phyloP scores from a whole-genome alignment of 2,888 invertebrate species.

The Sphaeridia pumilis region DNA sequence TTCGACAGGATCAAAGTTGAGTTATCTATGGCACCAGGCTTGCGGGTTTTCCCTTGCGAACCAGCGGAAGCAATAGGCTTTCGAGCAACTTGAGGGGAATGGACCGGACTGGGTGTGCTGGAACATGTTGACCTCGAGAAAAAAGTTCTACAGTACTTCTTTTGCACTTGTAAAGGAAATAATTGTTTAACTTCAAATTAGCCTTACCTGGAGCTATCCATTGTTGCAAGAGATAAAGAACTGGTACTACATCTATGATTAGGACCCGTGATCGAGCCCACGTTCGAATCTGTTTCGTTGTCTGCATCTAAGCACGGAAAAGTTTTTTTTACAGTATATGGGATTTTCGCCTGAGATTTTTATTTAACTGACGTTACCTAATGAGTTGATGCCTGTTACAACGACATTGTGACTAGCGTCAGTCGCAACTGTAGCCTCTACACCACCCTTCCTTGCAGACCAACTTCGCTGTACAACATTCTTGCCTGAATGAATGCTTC shows the following conservation, averaged over 20 bases:
- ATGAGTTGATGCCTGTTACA: constrained; percentile 29
- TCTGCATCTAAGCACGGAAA: constrained; percentile 5
- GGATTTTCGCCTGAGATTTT: background rate
- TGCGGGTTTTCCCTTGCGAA: constrained; percentile 18
- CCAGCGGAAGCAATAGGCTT: constrained; percentile 22
- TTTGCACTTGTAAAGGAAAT: background rate
- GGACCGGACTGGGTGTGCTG: constrained; percentile 34
- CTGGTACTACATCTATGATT: constrained; percentile 29
- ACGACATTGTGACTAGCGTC: constrained; percentile 35
- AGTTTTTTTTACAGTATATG: background rate
- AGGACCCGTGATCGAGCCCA: constrained; percentile 3
- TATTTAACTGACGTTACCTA: constrained; percentile 7
- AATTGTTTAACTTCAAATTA: background rate
- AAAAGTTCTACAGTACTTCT: background rate
- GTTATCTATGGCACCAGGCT: constrained; percentile 67
- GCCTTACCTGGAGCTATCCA: constrained; percentile 34
- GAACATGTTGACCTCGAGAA: constrained; percentile 21
- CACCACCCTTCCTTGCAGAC: constrained; percentile 27
- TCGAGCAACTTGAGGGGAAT: constrained; percentile 32
- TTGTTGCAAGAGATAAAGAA: constrained; percentile 33
- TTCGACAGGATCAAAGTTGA: constrained; percentile 47
- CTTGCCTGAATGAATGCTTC: background rate
- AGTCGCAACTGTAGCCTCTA: constrained; percentile 29
- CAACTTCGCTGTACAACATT: constrained; percentile 20
- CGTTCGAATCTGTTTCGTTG: constrained; percentile 5